These are phyloP conservation scores for Lacerta viridis DNA, from an alignment of 2,797 vertebrate species.

Conservation along the genomic window DNA sequence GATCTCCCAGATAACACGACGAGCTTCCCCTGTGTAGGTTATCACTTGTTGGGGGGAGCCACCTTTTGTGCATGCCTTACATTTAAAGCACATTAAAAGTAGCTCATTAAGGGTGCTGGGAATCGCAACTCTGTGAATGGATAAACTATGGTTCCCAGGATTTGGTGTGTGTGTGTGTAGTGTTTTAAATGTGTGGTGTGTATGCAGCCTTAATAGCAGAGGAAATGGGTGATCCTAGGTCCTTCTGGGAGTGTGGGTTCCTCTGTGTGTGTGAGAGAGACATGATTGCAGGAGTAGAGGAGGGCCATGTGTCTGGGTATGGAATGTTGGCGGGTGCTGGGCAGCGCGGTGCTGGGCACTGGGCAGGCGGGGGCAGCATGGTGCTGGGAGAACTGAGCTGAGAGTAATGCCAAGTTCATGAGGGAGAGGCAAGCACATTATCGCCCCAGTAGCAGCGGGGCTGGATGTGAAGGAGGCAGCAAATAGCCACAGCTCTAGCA, in stretches of 20 bases:
- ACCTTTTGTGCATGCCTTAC: neutral
- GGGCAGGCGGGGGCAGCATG: constrained; percentile 64
- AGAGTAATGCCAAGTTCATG: constrained; percentile 72
- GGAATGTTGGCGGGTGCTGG: constrained; percentile 36
- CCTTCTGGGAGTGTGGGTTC: neutral
- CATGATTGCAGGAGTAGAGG: neutral
- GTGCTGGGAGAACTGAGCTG: constrained; percentile 74
- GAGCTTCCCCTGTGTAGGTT: neutral
- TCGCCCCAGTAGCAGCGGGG: constrained; percentile 41
- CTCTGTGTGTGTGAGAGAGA: neutral
- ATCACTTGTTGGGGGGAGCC: neutral
- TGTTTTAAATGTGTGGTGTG: no score
- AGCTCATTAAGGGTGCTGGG: no score
- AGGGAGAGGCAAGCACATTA: constrained; percentile 32
- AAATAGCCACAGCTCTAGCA: constrained; percentile 29
- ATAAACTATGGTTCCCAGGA: no score
- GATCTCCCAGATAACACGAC: neutral
- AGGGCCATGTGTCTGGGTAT: neutral
- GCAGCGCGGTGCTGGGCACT: constrained; percentile 43
- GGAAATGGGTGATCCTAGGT: neutral
- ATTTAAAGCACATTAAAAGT: no score
- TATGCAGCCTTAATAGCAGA: neutral
- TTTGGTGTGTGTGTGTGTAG: no score
- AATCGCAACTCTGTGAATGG: no score
- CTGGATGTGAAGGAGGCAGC: constrained; percentile 68